Evolutionary conservation across 2,113 vertebrate genomes (phyloP), one percentile per base, ranked within the genome.

Genomic region (Perca flavescens): DNA sequence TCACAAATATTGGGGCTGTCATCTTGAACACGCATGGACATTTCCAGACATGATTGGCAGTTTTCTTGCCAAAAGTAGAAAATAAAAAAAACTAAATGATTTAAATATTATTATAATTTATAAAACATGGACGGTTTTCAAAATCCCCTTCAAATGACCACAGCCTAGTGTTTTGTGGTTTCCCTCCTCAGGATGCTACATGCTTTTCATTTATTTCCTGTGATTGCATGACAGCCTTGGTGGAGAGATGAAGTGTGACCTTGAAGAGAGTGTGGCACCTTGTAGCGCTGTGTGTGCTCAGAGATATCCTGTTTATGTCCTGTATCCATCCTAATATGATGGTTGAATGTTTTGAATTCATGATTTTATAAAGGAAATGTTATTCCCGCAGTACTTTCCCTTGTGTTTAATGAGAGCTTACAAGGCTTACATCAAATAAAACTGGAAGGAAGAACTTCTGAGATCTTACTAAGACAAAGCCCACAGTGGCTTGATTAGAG

Each of bases 221-320:
- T 88, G 85, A 90, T 92, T 91, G 90, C 84, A 67, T 87, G 89
- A 77, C 87, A 90, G 88, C 75, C 74, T 80, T 85, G 83, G 83
- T 84, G 76, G 57, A 85, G 88, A 87, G 87, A 86, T 89, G 89
- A 74, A 74, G 68, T 57, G 79, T 90, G 91, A 91, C 88, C 91
- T 91, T 91, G 91, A 79, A 90, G 87, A 89, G 83, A 75, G 62
- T 76, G 87, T 83, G 82, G 75, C 81, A 87, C 84, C 77, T 83
- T 64, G 81, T 78, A 77, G 80, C 19, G 25, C 61, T 40, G 61
- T 79, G 72, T 64, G 78, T 85, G 74, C 85, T 75, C 68, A 28
- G 49, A 86, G 74, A 72, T 65, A 53, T 68, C 36, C 25, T 75
- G 50, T 79, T 74, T 74, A 77, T 61, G 49, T 65, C 22, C 77